phyloP scores from a whole-genome alignment of 2,113 vertebrate species.

The Dromiciops gliroides region DNA sequence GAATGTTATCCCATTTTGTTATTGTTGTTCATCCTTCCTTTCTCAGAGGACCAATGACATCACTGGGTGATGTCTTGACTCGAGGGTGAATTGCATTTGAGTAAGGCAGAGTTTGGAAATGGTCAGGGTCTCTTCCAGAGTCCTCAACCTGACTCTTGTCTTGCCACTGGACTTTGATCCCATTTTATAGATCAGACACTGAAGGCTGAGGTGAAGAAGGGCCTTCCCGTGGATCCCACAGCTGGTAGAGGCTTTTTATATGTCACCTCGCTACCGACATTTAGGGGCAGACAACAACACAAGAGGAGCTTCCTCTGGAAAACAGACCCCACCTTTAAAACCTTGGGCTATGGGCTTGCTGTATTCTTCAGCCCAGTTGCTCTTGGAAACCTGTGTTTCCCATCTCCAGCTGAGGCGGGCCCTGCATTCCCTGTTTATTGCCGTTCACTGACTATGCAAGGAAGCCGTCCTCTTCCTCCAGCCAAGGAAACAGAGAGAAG shows the following conservation, averaged over 20 bases:
- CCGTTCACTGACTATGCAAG: not conserved
- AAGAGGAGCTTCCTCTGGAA: not conserved
- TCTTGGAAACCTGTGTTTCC: not conserved
- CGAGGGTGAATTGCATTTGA: too few relatives aligned
- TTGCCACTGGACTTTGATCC: not conserved
- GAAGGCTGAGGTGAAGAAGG: not conserved
- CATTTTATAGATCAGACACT: not conserved
- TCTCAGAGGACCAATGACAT: not conserved
- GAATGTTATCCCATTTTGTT: too few relatives aligned
- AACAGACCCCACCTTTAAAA: not conserved
- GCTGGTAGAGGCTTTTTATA: not conserved
- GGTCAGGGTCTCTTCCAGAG: not conserved
- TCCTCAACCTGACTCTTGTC: not conserved
- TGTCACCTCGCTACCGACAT: not conserved
- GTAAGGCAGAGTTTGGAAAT: not conserved
- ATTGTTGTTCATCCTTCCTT: not conserved
- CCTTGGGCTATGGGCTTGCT: not conserved
- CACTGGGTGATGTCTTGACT: too few relatives aligned
- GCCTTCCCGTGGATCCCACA: too few relatives aligned
- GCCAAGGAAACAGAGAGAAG: not conserved
- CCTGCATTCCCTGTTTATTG: not conserved
- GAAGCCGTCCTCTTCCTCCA: not conserved
- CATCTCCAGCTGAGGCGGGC: not conserved
- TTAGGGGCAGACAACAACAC: not conserved
- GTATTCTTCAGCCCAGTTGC: not conserved